These are phyloP conservation scores for Manis pentadactyla DNA, from an alignment of 2,797 vertebrate species.

Conservation along the genomic window DNA sequence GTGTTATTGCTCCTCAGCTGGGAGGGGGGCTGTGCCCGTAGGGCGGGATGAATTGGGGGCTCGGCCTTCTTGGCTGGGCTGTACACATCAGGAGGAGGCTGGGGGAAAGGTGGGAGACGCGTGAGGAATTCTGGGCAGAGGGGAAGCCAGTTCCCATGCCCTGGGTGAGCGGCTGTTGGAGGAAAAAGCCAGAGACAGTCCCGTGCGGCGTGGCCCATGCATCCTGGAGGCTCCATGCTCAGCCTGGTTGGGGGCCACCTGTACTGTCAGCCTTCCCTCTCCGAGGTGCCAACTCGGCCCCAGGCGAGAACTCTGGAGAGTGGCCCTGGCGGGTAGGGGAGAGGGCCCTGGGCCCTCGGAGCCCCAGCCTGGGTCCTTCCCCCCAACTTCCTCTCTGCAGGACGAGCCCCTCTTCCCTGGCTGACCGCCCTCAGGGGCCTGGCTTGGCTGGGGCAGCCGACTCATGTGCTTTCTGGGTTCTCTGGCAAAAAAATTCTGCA, in stretches of 20 bases:
- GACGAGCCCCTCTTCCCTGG: background rate
- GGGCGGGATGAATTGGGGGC: rapidly evolving
- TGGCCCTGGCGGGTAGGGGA: background rate
- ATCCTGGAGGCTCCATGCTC: background rate
- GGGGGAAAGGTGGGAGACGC: background rate
- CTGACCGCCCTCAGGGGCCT: background rate
- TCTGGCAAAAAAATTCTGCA: background rate
- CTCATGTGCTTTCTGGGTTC: background rate
- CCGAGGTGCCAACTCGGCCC: background rate
- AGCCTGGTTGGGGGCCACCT: no score
- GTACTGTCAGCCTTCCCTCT: background rate
- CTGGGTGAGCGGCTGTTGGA: background rate
- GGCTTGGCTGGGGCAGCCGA: background rate
- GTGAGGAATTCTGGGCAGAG: background rate
- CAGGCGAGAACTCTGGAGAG: no score
- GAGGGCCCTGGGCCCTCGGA: background rate
- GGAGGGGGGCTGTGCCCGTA: background rate
- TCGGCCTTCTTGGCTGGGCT: background rate
- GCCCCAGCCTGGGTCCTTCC: background rate
- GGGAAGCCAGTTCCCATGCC: background rate
- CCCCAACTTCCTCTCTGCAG: background rate
- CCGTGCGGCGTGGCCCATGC: background rate
- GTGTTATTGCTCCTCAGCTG: background rate
- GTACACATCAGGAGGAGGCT: background rate
- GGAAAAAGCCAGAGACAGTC: background rate